Percentiles rank a stretch among this genome's conserved stretches.
phyloP scores from a whole-genome alignment of 2,888 invertebrate genomes.

The Lathronympha strigana region DNA sequence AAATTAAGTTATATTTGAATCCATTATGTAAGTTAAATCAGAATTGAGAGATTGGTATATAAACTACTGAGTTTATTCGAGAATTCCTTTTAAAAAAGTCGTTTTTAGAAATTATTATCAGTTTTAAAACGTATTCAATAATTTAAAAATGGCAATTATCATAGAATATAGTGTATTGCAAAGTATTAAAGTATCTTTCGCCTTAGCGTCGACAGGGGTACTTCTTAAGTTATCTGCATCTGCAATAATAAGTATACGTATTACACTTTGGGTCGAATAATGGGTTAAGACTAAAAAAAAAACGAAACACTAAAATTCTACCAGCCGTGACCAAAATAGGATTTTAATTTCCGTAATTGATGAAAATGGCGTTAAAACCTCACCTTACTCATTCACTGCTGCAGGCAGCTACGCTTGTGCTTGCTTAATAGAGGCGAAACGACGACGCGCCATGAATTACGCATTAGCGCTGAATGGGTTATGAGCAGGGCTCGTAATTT shows the following conservation, averaged over 20 bases:
- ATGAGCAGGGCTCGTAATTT: too few relatives aligned
- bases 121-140: too few relatives aligned
- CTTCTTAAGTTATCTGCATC: background rate
- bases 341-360: too few relatives aligned
- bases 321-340: too few relatives aligned
- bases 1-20: slow-evolving; percentile 9
- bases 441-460: too few relatives aligned
- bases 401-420: too few relatives aligned
- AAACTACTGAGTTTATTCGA: background rate
- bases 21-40: background rate
- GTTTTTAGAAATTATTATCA: background rate
- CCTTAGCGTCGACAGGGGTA: background rate
- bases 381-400: too few relatives aligned
- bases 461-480: too few relatives aligned
- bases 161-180: slow-evolving; percentile 2
- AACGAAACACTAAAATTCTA: too few relatives aligned
- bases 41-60: background rate
- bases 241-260: slow-evolving; percentile 24
- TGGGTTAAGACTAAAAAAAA: background rate
- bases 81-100: background rate
- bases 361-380: too few relatives aligned
- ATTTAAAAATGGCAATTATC: slow-evolving; percentile 9
- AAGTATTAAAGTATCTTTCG: slow-evolving; percentile 16
- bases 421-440: too few relatives aligned
- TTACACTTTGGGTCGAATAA: slow-evolving; percentile 4